phyloP scores from a whole-genome alignment of 2,888 invertebrate species.

The Oligia strigilis region DNA sequence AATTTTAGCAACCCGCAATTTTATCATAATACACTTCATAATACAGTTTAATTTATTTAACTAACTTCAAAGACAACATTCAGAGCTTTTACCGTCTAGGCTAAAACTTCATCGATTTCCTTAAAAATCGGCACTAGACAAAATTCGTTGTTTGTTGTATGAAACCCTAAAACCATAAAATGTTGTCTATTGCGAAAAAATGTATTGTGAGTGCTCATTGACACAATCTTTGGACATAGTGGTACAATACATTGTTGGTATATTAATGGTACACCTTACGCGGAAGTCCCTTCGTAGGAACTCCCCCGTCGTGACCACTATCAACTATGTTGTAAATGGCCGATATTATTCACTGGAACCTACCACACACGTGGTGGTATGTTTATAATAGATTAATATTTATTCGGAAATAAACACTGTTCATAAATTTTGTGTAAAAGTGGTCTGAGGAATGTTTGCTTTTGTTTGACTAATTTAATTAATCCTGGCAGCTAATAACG shows the following conservation, averaged over 20 bases:
- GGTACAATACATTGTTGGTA: constrained; percentile 78
- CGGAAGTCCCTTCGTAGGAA: constrained; percentile 79
- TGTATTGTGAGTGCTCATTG: constrained; percentile 73
- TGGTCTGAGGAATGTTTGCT: constrained; percentile 13
- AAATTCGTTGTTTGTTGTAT: neutral
- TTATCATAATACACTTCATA: neutral
- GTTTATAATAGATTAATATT: constrained; percentile 46
- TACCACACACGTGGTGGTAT: constrained; percentile 77
- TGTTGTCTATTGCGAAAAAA: constrained; percentile 63
- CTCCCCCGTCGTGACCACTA: constrained; percentile 79
- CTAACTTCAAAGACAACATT: neutral
- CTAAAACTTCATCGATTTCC: no score
- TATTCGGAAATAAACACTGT: constrained; percentile 30
- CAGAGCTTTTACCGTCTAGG: no score
- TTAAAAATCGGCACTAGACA: neutral
- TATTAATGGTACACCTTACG: constrained; percentile 83
- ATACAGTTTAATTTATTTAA: neutral
- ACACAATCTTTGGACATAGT: constrained; percentile 79
- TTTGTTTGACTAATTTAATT: constrained; percentile 38
- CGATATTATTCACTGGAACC: constrained; percentile 72
- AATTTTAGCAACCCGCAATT: neutral
- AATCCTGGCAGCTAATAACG: constrained; percentile 7
- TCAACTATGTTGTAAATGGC: constrained; percentile 76
- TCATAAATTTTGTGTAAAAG: constrained; percentile 22
- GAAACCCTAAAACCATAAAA: constrained; percentile 38